phyloP scores from a whole-genome alignment of 1,140 invertebrate species.

The Arctopsyche grandis region DNA sequence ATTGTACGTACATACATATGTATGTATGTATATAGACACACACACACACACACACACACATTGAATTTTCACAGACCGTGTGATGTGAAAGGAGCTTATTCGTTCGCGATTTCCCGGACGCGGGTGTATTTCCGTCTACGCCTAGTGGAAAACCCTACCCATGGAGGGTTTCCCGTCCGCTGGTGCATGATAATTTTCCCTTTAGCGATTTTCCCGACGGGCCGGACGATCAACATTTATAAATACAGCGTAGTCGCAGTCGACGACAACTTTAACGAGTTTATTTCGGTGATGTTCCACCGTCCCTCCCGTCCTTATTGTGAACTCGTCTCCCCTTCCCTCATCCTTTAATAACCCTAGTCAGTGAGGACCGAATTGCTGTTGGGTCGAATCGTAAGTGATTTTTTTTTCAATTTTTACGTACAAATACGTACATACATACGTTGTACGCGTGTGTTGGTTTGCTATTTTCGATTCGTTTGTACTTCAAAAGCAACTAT shows the following conservation, averaged over 20 bases:
- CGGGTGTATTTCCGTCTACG: too few relatives aligned
- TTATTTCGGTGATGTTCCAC: not conserved
- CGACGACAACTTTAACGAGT: slow-evolving; percentile 29
- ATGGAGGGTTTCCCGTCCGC: not conserved
- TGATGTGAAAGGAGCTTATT: too few relatives aligned
- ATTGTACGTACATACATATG: not conserved
- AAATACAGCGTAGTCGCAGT: not conserved
- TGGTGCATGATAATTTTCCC: slow-evolving; percentile 34
- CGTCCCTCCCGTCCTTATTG: too few relatives aligned
- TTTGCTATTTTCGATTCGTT: not conserved
- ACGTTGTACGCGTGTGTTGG: not conserved
- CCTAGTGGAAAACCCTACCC: too few relatives aligned
- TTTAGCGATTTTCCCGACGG: slow-evolving; percentile 23
- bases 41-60: not conserved
- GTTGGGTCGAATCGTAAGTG: too few relatives aligned
- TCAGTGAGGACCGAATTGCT: too few relatives aligned
- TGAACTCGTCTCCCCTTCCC: too few relatives aligned
- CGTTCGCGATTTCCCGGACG: too few relatives aligned
- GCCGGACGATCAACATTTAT: not conserved
- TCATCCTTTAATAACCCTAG: too few relatives aligned
- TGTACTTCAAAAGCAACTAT: not conserved
- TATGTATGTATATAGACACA: not conserved
- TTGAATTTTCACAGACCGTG: too few relatives aligned
- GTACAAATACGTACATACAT: too few relatives aligned
- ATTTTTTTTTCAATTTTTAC: too few relatives aligned